phyloP scores from a whole-genome alignment of 2,797 vertebrate species.

The Gymnothorax reevesii region DNA sequence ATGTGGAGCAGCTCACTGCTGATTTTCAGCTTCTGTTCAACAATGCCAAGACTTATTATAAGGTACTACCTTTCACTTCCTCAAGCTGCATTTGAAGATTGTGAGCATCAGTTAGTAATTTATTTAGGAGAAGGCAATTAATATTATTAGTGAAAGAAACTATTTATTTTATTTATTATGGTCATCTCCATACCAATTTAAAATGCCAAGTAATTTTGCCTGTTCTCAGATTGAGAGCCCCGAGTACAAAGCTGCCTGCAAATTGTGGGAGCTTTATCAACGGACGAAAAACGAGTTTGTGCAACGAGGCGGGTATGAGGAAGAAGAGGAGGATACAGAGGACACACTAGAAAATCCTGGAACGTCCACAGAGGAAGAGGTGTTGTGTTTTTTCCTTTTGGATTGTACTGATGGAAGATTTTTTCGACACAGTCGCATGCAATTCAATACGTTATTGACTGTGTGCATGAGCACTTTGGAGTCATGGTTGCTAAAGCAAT shows the following conservation, averaged over 20 bases:
- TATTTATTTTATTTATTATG: neutral
- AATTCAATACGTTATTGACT: neutral
- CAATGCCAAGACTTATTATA: constrained; percentile 95
- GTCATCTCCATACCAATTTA: neutral
- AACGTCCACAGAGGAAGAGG: constrained; percentile 84
- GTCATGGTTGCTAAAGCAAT: neutral
- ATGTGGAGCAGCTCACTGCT: constrained; percentile 87
- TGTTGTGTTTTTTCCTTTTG: constrained; percentile 19
- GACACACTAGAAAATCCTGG: constrained; percentile 83
- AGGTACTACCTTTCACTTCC: constrained; percentile 71
- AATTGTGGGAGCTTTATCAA: constrained; percentile 90
- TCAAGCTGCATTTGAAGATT: neutral
- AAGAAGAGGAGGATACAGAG: constrained; percentile 86
- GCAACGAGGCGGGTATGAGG: constrained; percentile 85
- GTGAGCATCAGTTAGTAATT: neutral
- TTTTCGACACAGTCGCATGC: neutral
- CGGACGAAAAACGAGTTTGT: constrained; percentile 92
- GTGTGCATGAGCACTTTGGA: neutral
- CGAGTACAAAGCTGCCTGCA: constrained; percentile 91
- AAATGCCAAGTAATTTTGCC: constrained; percentile 14
- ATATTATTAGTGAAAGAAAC: neutral
- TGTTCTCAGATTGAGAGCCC: constrained; percentile 79
- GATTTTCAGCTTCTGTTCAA: constrained; percentile 96
- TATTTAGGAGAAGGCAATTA: neutral
- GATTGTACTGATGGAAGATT: neutral